These are phyloP conservation scores for Ceratitis capitata DNA, from an alignment of 1,140 invertebrate genomes.

Conservation along the genomic window DNA sequence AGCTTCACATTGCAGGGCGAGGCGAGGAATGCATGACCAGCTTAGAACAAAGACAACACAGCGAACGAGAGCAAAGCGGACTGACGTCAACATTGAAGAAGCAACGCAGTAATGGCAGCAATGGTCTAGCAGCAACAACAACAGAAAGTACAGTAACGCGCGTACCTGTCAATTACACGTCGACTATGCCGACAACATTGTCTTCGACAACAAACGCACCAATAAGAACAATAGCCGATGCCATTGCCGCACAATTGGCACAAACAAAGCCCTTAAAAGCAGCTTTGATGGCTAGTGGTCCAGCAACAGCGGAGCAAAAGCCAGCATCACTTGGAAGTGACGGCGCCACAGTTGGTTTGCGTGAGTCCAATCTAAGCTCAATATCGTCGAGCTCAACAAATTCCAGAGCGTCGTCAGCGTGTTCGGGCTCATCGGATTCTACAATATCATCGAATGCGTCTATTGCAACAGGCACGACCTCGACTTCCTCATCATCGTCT, in stretches of 20 bases:
- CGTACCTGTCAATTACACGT: constrained; percentile 33
- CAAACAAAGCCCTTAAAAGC: constrained; percentile 48
- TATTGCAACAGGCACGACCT: constrained; percentile 38
- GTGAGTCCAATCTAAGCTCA: background rate
- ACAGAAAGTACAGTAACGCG: background rate
- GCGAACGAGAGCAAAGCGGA: background rate
- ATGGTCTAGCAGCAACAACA: constrained; percentile 20
- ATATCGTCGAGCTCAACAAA: constrained; percentile 10
- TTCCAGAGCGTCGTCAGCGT: background rate
- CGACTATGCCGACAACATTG: background rate
- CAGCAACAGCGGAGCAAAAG: constrained; percentile 38
- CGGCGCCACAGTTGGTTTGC: constrained; percentile 23
- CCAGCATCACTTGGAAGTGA: constrained; percentile 11
- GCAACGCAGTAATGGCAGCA: background rate
- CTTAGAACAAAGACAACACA: constrained; percentile 10
- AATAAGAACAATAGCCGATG: constrained; percentile 44
- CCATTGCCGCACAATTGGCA: constrained; percentile 44
- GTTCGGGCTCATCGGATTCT: constrained; percentile 50
- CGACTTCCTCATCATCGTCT: constrained; percentile 54
- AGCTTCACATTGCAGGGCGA: constrained; percentile 36
- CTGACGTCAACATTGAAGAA: background rate
- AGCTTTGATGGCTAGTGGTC: constrained; percentile 28
- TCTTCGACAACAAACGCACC: constrained; percentile 47
- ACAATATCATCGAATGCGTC: constrained; percentile 48
- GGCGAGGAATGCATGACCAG: background rate